Base-by-base conservation (phyloP, 2,888 invertebrate genomes). In the Neoitamus cyanurus region DNA sequence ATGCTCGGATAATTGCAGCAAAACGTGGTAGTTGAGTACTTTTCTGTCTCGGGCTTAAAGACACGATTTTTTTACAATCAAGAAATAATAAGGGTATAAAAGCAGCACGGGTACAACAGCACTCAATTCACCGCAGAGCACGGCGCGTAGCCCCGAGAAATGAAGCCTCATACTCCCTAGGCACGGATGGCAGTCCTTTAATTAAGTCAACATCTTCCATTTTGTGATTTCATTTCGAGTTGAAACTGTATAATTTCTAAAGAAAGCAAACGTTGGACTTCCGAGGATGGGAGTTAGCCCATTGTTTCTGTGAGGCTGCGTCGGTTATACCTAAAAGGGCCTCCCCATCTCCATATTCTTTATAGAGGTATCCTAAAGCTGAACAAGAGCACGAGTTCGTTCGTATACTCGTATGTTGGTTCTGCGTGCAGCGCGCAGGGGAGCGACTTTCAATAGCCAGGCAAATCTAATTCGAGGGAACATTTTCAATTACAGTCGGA, bases 1-100 rank as follows among this genome's bases (percentile, higher is more conserved):
- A 85, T 83, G 85, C 78, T 83, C 85, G 83, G 70, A 83, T 85
- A 83, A 85, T 69, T 48, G 85, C 20, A 69, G 85, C 70, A 83
- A 85, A 83, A 85, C 83, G 83, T 83, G 73, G 77, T 77, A 68
- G 83, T 25, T 83, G 70, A 77, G 85, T 48, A 58, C 34, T 78
- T 78, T 42, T 31, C 37, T 42, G 78, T 48, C 78, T 78, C 46
- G 37, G 28, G 42, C 77, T 46, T 77, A 48, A 46, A 78, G n/a
- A 46, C 30, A 42, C 13, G 78, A 48, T 78, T 78, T 46, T 78
- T 25, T 30, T 30, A 70, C 70, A 70, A 48, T 78, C 31, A 78
- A 30, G 31, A 31, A 58, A 78, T 78, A 78, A 78, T 31, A 78
- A 78, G 78, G 58, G 48, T 48, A 48, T n/a, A 2, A 58, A 58